phyloP scores from a whole-genome alignment of 2,888 invertebrate genomes.

The Rotaria macrura region DNA sequence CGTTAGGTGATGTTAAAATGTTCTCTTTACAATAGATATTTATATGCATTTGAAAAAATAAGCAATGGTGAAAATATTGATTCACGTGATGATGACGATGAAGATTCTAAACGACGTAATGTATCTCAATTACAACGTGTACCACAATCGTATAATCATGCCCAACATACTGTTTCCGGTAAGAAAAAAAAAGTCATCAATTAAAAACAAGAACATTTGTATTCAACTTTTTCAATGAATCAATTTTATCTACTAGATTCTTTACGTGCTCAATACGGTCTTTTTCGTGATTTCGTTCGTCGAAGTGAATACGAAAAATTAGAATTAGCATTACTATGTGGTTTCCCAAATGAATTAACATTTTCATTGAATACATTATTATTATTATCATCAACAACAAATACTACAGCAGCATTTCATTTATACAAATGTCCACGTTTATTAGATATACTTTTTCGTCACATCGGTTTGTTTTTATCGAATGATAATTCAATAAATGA shows the following conservation, averaged over 20 bases:
- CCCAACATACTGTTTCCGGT: background rate
- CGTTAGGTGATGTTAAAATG: no score
- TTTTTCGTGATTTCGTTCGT: constrained; percentile 18
- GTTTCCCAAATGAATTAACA: constrained; percentile 33
- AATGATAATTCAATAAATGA: background rate
- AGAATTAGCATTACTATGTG: constrained; percentile 27
- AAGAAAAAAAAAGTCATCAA: background rate
- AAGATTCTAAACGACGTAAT: constrained; percentile 11
- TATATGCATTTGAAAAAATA: background rate
- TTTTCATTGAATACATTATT: constrained; percentile 31
- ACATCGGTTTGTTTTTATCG: constrained; percentile 73
- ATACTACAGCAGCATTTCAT: constrained; percentile 60
- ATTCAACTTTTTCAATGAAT: no score
- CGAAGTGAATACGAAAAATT: constrained; percentile 31
- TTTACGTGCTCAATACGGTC: constrained; percentile 17
- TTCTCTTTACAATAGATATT: background rate
- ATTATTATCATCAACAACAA: constrained; percentile 81
- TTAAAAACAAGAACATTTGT: no score
- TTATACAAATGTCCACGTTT: constrained; percentile 74
- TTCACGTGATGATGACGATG: constrained; percentile 9
- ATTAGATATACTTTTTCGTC: constrained; percentile 75
- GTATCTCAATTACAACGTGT: constrained; percentile 1
- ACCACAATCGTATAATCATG: background rate
- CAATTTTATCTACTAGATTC: background rate
- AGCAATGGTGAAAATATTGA: constrained; percentile 29